Percentiles rank a stretch among this genome's conserved stretches.
These are phyloP conservation scores for Prietella phreatophila DNA, from an alignment of 2,113 vertebrate genomes.

Conservation along the genomic window DNA sequence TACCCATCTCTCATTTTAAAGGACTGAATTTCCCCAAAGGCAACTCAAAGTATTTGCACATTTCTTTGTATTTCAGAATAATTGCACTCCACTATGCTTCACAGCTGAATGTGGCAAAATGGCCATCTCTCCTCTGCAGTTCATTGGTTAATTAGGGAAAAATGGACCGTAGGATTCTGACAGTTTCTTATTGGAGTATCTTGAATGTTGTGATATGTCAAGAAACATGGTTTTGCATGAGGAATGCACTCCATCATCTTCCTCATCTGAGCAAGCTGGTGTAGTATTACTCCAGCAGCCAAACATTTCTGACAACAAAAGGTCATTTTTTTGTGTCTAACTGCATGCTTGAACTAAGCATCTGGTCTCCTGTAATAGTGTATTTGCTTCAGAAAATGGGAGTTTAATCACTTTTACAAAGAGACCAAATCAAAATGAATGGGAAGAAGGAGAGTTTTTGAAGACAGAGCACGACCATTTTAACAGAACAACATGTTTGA, in stretches of 20 bases:
- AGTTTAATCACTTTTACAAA: slow-evolving; percentile 71
- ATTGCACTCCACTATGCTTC: slow-evolving; percentile 10
- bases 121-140: neutral
- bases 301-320: slow-evolving; percentile 50
- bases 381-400: slow-evolving; percentile 64
- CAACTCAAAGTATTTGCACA: slow-evolving; percentile 28
- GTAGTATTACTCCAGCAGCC: slow-evolving; percentile 56
- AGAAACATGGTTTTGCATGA: neutral
- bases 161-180: neutral
- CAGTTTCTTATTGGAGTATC: neutral
- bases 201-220: neutral
- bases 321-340: slow-evolving; percentile 62
- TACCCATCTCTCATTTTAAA: slow-evolving; percentile 29
- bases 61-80: slow-evolving; percentile 30
- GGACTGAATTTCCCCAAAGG: slow-evolving; percentile 38
- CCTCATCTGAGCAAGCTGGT: slow-evolving; percentile 1
- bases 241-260: slow-evolving; percentile 5
- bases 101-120: neutral
- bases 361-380: slow-evolving; percentile 70
- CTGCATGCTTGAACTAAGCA: slow-evolving; percentile 51
- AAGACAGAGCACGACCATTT: slow-evolving; percentile 69
- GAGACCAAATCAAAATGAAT: slow-evolving; percentile 63
- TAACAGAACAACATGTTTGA: slow-evolving; percentile 76
- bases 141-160: slow-evolving; percentile 6
- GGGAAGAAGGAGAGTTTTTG: slow-evolving; percentile 62